A percentile compares a stretch with the other conserved stretches of the same genome.
These are phyloP conservation scores for Hemitrygon akajei DNA, from an alignment of 2,797 vertebrate genomes.

Conservation along the genomic window DNA sequence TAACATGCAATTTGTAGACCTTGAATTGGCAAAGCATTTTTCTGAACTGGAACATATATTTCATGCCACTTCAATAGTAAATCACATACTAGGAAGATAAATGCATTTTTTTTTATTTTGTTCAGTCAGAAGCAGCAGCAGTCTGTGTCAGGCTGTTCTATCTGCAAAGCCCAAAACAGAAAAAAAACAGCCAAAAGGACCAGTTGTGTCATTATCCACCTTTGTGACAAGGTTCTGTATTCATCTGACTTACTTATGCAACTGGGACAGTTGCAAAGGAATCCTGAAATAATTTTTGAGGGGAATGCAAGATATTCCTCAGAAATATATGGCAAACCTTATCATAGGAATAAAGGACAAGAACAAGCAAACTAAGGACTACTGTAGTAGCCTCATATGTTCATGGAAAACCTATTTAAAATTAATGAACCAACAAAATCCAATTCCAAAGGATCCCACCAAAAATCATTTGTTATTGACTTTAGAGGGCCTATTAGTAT, in stretches of 20 bases:
- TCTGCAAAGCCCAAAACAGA: not conserved
- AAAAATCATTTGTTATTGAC: not conserved
- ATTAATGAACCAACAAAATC: not conserved
- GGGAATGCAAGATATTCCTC: no score
- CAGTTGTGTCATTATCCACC: not conserved
- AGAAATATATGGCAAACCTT: not conserved
- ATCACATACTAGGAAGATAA: conserved; percentile 12
- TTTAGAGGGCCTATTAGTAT: not conserved
- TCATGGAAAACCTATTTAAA: not conserved
- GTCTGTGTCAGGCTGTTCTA: not conserved
- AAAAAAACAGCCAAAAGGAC: not conserved
- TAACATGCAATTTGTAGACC: conserved; percentile 55
- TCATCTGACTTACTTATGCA: not conserved
- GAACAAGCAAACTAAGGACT: not conserved
- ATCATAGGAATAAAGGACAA: not conserved
- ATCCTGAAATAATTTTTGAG: not conserved
- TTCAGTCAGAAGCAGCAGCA: conserved; percentile 40
- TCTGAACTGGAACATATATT: conserved; percentile 47
- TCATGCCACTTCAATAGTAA: not conserved
- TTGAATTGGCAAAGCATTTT: conserved; percentile 53
- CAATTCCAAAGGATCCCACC: no score
- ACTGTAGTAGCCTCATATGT: not conserved
- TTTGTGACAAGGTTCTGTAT: not conserved
- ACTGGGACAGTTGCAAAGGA: not conserved
- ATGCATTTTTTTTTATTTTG: conserved; percentile 25